Base-by-base conservation (phyloP, 2,888 invertebrate species). In the Dryadula phaetusa region DNA sequence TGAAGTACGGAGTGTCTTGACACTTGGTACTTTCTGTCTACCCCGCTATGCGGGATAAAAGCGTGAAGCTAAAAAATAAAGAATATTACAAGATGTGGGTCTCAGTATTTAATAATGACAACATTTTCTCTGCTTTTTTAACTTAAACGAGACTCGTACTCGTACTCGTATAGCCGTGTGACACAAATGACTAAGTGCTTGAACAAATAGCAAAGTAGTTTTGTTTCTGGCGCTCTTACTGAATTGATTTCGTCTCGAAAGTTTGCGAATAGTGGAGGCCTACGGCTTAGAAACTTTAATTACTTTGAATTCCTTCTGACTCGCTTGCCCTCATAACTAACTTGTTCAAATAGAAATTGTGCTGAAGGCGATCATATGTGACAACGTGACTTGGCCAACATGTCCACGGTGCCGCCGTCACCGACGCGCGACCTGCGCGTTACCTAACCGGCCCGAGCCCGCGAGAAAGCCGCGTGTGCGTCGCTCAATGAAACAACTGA, bases 261-360 rank as follows among this genome's bases (percentile, higher is more conserved):
- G n/a, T 25, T n/a, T 28, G 16, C 16, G 16, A 16, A 25, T 10
- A 49, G n/a, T 4, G 14, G 10, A 49, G 3, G 28, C 14, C 25
- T 49, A 42, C 49, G 28, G 28, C 28, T 49, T 28, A 28, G 28
- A 49, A 49, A 49, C 16, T 10, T 28, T 28, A 49, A 25, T 28
- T 28, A 16, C 28, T 49, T 16, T 44, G 18, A 32, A 52, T 52
- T 28, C 28, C 28, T 28, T 10, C 8, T 32, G 16, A 16, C 16
- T 28, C 18, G 3, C 3, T 14, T 52, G 12, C 28, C 1, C 28
- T 16, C 8, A 52, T 18, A 32, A 16, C 5, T 32, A 52, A 16
- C 52, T 32, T 10, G 28, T 52, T 52, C 0, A 28, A 12, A 32
- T 28, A 52, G 25, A 52, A 28, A 52, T 10, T 16, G 3, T 3